These are phyloP conservation scores for Meloe dianella DNA, from an alignment of 2,888 invertebrate species.

Conservation along the genomic window DNA sequence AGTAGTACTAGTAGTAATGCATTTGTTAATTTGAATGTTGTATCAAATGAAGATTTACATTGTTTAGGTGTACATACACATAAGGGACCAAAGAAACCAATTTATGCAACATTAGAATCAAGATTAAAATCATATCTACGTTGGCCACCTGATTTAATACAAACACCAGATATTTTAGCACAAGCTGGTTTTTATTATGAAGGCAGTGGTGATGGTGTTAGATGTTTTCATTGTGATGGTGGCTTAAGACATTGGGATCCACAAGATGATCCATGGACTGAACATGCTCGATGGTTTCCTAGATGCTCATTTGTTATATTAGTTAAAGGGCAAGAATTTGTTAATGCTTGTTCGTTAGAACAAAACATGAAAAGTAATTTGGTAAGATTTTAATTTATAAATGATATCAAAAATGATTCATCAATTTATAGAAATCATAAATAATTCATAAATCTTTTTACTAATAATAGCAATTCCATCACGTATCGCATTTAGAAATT, in stretches of 20 bases:
- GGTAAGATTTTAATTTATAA: constrained; percentile 30
- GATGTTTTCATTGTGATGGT: constrained; percentile 95
- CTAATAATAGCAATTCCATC: not conserved
- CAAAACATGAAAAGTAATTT: constrained; percentile 47
- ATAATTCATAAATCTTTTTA: not conserved
- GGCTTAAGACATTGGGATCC: constrained; percentile 90
- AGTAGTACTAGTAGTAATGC: constrained; percentile 1
- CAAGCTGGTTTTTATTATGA: constrained; percentile 90
- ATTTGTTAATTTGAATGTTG: constrained; percentile 44
- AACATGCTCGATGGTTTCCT: constrained; percentile 94
- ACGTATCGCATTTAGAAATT: not conserved
- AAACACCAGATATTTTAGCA: constrained; percentile 78
- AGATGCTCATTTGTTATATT: constrained; percentile 83
- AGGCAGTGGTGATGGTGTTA: constrained; percentile 75
- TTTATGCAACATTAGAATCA: constrained; percentile 71
- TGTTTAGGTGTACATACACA: constrained; percentile 66
- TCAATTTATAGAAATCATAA: not conserved
- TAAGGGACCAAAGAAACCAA: constrained; percentile 68
- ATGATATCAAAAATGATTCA: not conserved
- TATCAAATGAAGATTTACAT: constrained; percentile 55
- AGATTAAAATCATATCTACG: constrained; percentile 73
- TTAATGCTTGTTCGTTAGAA: constrained; percentile 62
- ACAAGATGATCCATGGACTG: constrained; percentile 90
- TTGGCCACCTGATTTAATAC: constrained; percentile 80
- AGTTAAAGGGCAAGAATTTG: constrained; percentile 81